Evolutionary conservation across 2,888 invertebrate genomes (phyloP).

Genomic region (Prenolepis imparis): DNA sequence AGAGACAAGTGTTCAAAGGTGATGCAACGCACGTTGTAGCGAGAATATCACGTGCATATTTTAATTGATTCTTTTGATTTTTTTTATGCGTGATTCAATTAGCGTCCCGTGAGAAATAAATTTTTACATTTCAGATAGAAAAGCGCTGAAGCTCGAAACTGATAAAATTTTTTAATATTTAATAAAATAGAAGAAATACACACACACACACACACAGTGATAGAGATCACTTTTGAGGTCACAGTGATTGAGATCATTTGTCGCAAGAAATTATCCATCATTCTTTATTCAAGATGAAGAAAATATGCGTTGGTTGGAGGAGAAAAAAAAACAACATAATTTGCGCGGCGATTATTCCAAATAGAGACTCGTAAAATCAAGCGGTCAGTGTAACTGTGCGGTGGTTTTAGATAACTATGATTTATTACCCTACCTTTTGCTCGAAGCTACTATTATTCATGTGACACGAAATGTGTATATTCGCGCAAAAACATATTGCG

Average conservation of each 20-base stretch:
- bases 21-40: background rate
- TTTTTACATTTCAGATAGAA: background rate
- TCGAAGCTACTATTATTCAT: conserved; percentile 22
- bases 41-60: conserved; percentile 17
- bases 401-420: conserved; percentile 18
- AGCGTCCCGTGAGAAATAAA: background rate
- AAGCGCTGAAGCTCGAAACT: background rate
- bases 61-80: background rate
- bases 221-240: conserved; percentile 14
- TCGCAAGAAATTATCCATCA: background rate
- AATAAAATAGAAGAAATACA: background rate
- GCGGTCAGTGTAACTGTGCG: conserved; percentile 29
- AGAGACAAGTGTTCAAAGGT: conserved; percentile 16
- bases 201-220: background rate
- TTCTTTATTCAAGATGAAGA: conserved; percentile 1
- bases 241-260: background rate
- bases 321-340: conserved; percentile 43
- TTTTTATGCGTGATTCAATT: background rate
- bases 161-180: background rate
- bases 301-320: background rate
- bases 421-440: conserved; percentile 22
- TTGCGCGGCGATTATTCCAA: conserved; percentile 24
- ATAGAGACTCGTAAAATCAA: conserved; percentile 40
- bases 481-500: conserved; percentile 3
- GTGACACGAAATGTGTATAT: conserved; percentile 21